phyloP scores from a whole-genome alignment of 2,797 vertebrate genomes.

The Diceros bicornis region DNA sequence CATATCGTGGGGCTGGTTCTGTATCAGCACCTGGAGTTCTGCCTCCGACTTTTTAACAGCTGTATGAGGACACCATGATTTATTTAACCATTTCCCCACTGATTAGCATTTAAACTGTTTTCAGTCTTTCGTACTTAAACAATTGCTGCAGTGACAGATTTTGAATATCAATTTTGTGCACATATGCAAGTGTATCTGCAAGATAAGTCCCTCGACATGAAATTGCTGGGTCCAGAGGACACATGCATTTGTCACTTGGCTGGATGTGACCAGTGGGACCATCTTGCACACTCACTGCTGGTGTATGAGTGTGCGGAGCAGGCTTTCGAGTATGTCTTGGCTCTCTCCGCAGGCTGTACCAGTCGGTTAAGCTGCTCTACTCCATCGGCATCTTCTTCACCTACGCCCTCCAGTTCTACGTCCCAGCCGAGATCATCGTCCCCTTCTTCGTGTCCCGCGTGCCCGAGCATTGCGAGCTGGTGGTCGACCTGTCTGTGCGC shows the following conservation, averaged over 20 bases:
- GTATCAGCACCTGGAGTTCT: neutral
- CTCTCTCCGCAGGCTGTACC: slow-evolving; percentile 93
- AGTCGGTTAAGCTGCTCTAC: slow-evolving; percentile 97
- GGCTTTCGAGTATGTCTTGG: neutral
- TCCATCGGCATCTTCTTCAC: slow-evolving; percentile 97
- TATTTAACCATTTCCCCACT: neutral
- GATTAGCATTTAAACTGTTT: neutral
- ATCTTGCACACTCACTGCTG: neutral
- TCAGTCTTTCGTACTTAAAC: neutral
- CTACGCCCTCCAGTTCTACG: slow-evolving; percentile 98
- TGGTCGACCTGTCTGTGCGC: slow-evolving; percentile 93
- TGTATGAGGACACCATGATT: neutral
- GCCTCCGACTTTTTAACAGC: neutral
- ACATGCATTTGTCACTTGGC: accelerated
- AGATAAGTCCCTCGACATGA: neutral
- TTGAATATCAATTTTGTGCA: neutral
- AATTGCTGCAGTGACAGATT: neutral
- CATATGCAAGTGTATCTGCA: neutral
- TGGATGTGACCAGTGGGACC: accelerated
- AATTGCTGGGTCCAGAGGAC: neutral
- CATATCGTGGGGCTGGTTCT: neutral
- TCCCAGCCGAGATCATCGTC: slow-evolving; percentile 96
- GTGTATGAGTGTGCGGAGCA: accelerated
- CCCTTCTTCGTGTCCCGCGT: slow-evolving; percentile 90
- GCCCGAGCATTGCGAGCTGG: slow-evolving; percentile 88